Evolutionary conservation across 2,888 invertebrate species (phyloP).

Genomic region (Tetropium fuscum): DNA sequence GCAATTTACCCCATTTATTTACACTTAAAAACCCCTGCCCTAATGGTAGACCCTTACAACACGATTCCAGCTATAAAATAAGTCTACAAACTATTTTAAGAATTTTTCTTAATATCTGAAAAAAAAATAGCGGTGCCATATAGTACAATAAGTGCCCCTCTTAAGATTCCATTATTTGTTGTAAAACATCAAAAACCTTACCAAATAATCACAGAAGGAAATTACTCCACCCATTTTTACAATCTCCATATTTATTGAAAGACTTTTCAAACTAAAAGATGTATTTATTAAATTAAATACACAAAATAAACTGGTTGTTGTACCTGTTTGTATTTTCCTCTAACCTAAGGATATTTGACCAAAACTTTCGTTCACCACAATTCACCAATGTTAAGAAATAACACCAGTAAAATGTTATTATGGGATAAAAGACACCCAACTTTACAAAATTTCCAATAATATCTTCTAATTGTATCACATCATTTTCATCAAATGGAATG

Average conservation of each 20-base stretch:
- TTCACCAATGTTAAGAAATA: conserved; percentile 81
- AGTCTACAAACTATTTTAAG: no score
- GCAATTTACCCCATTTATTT: no score
- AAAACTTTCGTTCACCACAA: conserved; percentile 77
- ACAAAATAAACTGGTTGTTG: not conserved
- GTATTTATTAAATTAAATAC: not conserved
- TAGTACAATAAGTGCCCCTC: no score
- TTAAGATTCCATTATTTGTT: no score
- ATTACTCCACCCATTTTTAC: conserved; percentile 76
- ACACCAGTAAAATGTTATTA: conserved; percentile 82
- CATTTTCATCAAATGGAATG: conserved; percentile 45
- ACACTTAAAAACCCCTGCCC: no score
- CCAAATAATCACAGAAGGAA: conserved; percentile 84
- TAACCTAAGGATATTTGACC: conserved; percentile 65
- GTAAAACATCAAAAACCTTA: no score
- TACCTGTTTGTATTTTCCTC: conserved; percentile 36
- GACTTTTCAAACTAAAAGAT: conserved; percentile 50
- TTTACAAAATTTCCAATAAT: conserved; percentile 72
- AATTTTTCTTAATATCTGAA: no score
- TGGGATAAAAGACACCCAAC: conserved; percentile 71
- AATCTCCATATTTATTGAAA: conserved; percentile 71
- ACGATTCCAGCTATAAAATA: no score
- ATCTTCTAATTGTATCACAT: conserved; percentile 66
- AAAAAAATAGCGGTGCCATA: no score
- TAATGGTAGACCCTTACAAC: no score